Percentiles rank a stretch among this genome's conserved stretches.
Conservation (phyloP, 2,888 invertebrate species). For the Halictus ligatus region DNA sequence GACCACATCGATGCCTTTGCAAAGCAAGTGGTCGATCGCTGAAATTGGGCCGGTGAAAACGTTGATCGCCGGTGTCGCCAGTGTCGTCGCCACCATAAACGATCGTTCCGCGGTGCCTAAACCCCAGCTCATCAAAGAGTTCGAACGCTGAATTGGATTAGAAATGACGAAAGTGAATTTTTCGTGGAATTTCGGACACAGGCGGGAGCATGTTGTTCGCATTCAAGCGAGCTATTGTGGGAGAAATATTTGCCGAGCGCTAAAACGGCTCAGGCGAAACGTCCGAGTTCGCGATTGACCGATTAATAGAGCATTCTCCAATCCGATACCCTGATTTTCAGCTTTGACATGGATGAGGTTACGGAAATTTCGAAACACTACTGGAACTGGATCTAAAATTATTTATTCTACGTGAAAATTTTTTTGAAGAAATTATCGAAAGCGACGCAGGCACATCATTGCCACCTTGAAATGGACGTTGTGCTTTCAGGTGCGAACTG, state of each 20-base stretch:
- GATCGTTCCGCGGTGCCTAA: conserved; percentile 91
- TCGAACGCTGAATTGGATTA: conserved; percentile 86
- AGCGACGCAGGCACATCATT: neutral
- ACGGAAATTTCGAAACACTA: neutral
- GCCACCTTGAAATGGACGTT: neutral
- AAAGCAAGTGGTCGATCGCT: conserved; percentile 91
- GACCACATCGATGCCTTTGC: conserved; percentile 93
- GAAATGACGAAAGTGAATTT: neutral
- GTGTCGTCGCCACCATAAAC: conserved; percentile 89
- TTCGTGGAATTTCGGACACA: neutral
- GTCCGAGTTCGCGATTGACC: neutral
- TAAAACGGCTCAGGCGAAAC: neutral
- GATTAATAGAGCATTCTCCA: neutral
- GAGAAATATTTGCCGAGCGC: neutral
- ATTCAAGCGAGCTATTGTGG: neutral
- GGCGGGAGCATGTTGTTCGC: neutral
- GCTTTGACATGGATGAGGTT: neutral
- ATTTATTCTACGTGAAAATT: neutral
- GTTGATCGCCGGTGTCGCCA: conserved; percentile 90
- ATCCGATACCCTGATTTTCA: neutral
- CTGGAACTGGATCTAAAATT: neutral
- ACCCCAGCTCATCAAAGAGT: conserved; percentile 91
- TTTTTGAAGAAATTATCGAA: neutral
- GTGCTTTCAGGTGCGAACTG: too few relatives aligned
- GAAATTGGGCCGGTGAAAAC: conserved; percentile 88